Conservation (phyloP, 2,797 vertebrate genomes). For the Melopsittacus undulatus region DNA sequence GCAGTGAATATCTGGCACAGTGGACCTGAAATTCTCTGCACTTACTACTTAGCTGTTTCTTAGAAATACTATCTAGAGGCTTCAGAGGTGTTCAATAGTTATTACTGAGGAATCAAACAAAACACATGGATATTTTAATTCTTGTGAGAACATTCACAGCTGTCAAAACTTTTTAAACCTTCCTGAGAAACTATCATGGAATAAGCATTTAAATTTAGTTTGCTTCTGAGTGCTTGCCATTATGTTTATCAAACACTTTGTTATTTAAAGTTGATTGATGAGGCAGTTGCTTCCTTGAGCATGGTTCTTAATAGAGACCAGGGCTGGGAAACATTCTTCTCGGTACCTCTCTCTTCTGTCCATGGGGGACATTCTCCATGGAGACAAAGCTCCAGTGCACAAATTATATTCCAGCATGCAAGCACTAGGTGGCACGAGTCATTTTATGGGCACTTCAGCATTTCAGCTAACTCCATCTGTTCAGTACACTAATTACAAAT, state of each 20-base stretch:
- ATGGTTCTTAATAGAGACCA: not conserved
- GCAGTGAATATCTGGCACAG: not conserved
- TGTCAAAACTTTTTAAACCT: not conserved
- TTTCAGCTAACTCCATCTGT: slow-evolving; percentile 35
- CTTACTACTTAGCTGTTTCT: not conserved
- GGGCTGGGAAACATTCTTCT: not conserved
- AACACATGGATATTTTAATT: not conserved
- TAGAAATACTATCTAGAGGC: not conserved
- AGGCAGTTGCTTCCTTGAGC: not conserved
- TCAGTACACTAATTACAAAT: slow-evolving; percentile 21
- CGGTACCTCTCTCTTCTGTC: not conserved
- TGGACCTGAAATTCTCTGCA: not conserved
- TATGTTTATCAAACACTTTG: not conserved
- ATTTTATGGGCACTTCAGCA: slow-evolving; percentile 10
- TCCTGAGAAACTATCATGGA: not conserved
- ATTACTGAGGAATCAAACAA: not conserved
- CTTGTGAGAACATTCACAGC: not conserved
- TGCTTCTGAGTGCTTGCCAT: not conserved
- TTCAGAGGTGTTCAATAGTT: not conserved
- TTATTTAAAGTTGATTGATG: not conserved
- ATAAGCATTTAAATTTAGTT: not conserved
- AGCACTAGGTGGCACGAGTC: not conserved
- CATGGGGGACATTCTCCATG: not conserved
- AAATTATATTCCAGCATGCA: not conserved
- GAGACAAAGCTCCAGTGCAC: not conserved